Percentiles rank a stretch among this genome's conserved stretches.
phyloP scores from a whole-genome alignment of 1,140 invertebrate genomes.

The Bombus waltoni region DNA sequence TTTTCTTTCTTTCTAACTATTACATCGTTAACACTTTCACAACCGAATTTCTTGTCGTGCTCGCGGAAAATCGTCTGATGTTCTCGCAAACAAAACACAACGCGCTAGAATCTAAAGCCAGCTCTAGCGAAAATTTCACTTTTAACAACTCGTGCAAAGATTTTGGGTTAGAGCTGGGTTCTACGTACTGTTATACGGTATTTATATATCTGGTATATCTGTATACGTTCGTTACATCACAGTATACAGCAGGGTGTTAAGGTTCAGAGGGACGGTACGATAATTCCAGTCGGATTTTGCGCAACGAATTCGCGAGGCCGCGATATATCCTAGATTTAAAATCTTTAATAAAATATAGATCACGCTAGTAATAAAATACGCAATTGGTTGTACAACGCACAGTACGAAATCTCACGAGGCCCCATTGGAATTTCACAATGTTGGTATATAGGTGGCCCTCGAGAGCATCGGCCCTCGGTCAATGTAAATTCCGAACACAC shows the following conservation, averaged over 20 bases:
- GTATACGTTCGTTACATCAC: too few species aligned
- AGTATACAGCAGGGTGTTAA: too few species aligned
- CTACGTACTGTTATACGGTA: too few species aligned
- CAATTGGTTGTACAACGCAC: not conserved
- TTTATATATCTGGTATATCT: too few species aligned
- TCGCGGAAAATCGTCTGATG: not conserved
- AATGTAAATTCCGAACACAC: constrained; percentile 67
- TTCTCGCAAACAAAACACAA: too few species aligned
- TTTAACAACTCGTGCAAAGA: too few species aligned
- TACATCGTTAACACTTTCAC: not conserved
- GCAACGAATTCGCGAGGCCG: not conserved
- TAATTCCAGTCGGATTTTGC: not conserved
- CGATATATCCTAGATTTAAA: constrained; percentile 8
- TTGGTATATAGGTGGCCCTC: constrained; percentile 2
- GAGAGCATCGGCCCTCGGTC: constrained; percentile 30
- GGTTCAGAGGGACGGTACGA: not conserved
- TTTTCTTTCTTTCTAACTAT: not conserved
- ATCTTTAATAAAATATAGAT: constrained; percentile 56
- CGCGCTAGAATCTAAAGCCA: too few species aligned
- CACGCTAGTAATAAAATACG: constrained; percentile 35
- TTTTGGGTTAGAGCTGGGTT: too few species aligned
- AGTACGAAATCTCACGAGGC: constrained; percentile 25
- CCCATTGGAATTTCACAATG: constrained; percentile 33
- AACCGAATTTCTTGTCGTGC: not conserved
- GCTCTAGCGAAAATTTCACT: too few species aligned